These are phyloP conservation scores for Peromyscus melanophrys DNA, from an alignment of 2,797 vertebrate genomes.

Conservation along the genomic window DNA sequence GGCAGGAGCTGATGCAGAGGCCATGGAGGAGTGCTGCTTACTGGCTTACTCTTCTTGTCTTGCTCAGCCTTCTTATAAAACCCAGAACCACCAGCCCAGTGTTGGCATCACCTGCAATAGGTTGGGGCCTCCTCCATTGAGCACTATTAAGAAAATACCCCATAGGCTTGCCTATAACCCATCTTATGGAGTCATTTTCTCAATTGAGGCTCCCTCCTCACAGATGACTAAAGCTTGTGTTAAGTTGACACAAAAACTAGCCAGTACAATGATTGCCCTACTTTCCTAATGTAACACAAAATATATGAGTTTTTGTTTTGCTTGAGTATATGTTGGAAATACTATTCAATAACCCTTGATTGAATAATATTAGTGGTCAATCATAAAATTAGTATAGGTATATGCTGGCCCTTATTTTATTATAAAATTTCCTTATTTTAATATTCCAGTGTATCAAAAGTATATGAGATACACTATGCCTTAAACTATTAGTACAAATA, in stretches of 20 bases:
- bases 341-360: conserved; percentile 12
- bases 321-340: neutral
- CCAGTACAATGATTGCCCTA: neutral
- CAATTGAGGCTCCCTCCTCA: neutral
- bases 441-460: conserved; percentile 46
- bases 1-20: neutral
- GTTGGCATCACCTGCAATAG: neutral
- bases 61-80: neutral
- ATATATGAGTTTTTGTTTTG: conserved; percentile 23
- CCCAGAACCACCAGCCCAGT: no score
- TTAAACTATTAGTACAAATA: neutral
- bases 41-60: no score
- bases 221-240: neutral
- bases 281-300: neutral
- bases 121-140: neutral
- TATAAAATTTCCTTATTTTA: conserved; percentile 54
- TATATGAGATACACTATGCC: neutral
- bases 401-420: neutral
- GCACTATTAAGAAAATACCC: neutral
- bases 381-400: conserved; percentile 30
- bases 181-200: neutral
- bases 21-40: neutral
- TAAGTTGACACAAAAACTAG: neutral
- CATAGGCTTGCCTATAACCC: neutral
- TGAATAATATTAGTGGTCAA: neutral